Conservation (phyloP, 1,140 invertebrate genomes). For the Tachypleus tridentatus region DNA sequence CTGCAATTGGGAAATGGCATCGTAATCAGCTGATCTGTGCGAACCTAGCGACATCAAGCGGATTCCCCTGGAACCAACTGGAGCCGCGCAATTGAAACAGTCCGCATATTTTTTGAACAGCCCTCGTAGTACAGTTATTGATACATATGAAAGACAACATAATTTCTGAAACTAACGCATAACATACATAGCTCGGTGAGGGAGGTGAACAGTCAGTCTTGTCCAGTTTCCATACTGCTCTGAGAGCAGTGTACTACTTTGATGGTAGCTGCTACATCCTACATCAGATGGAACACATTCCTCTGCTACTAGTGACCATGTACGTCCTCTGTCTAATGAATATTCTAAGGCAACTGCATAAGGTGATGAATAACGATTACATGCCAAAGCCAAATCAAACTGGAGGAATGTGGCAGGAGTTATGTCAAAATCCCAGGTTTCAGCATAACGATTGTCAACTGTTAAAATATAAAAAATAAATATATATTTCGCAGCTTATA, state of each 20-base stretch:
- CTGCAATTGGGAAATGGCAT: too few relatives aligned
- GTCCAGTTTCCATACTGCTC: conserved; percentile 35
- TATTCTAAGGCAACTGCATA: conserved; percentile 33
- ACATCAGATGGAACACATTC: conserved; percentile 33
- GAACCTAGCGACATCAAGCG: too few relatives aligned
- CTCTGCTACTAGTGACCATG: conserved; percentile 33
- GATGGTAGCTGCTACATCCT: conserved; percentile 34
- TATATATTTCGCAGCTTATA: too few relatives aligned
- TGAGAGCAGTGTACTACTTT: conserved; percentile 33
- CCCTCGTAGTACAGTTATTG: too few relatives aligned
- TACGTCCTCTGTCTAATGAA: conserved; percentile 35
- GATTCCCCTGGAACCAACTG: too few relatives aligned
- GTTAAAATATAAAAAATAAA: background rate
- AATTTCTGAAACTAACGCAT: too few relatives aligned
- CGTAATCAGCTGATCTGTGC: too few relatives aligned
- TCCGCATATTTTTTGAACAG: too few relatives aligned
- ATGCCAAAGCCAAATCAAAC: conserved; percentile 37
- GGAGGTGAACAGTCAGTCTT: conserved; percentile 33
- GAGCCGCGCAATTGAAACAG: too few relatives aligned
- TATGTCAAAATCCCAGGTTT: conserved; percentile 38
- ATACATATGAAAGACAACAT: too few relatives aligned
- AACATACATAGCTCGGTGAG: conserved; percentile 33
- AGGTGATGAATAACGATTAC: conserved; percentile 22
- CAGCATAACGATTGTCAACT: conserved; percentile 30
- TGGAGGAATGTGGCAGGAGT: conserved; percentile 36